Base-by-base conservation (phyloP, 2,797 vertebrate species). In the Bryconaethiops microstoma region DNA sequence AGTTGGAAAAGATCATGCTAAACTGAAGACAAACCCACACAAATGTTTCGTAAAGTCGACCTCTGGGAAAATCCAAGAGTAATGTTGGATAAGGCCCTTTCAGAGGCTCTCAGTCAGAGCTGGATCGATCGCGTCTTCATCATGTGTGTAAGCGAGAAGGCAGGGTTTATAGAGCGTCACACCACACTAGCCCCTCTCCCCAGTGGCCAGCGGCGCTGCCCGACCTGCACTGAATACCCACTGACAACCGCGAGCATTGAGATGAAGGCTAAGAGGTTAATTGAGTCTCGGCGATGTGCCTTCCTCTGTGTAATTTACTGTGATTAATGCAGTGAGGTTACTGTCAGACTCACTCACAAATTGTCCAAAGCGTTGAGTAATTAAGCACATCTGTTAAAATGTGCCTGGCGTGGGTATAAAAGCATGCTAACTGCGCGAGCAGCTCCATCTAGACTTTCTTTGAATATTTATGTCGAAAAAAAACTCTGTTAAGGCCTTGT, bases 241-340 rank as follows among this genome's bases (percentile, higher is more conserved):
- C 88, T 84, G 86, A 87, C 88, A 88, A 88, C 87, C 87, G 59
- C 86, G 0, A 82, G 82, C 88, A 84, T 90, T 88, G 88, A 90
- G 88, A 90, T 76, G 83, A 88, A 88, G 93, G 92, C 90, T 91
- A 89, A 91, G 89, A 93, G 93, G 93, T 94, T 95, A 94, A 94
- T 94, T 94, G 92, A 92, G 91, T 88, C 90, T 92, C 90, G 84
- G 92, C 83, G 92, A 91, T 89, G 90, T 4, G 88, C 89, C 91
- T 91, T 92, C 92, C 92, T 92, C 89, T 88, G 93, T 91, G 91
- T 92, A 94, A 94, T 93, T 93, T 90, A 89, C 91, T 93, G 93
- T 94, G 93, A 94, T 95, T 94, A 95, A 95, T 92, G 91, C 86
- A 84, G 85, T 83, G 86, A 92, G 92, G 93, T 93, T 93, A 92